These are phyloP conservation scores for Rhagologus leucostigma DNA, from an alignment of 2,113 vertebrate species.

Conservation along the genomic window DNA sequence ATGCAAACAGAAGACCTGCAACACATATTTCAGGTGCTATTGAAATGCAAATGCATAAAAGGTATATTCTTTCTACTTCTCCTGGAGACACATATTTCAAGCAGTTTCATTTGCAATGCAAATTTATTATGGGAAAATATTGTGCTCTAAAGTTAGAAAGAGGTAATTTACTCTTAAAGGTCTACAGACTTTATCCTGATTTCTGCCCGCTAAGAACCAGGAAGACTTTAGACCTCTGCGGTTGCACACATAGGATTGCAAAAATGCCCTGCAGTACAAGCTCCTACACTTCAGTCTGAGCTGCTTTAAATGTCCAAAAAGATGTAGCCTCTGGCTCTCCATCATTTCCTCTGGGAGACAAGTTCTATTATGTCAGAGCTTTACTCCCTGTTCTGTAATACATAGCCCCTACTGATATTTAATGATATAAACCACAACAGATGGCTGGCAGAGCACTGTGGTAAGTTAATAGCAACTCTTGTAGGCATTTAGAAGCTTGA, in stretches of 20 bases:
- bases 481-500: background rate
- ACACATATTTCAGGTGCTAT: constrained; percentile 25
- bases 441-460: constrained; percentile 31
- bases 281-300: background rate
- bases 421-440: constrained; percentile 41
- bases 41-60: constrained; percentile 48
- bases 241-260: background rate
- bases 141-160: background rate
- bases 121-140: background rate
- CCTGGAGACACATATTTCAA: constrained; percentile 1
- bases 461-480: constrained; percentile 16
- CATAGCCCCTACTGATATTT: background rate
- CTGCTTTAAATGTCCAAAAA: background rate
- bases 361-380: background rate
- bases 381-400: background rate
- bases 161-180: background rate
- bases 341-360: background rate
- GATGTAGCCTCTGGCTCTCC: background rate
- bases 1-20: constrained; percentile 24
- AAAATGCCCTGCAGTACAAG: background rate
- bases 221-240: background rate
- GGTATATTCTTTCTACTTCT: constrained; percentile 10
- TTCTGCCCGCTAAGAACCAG: background rate
- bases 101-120: constrained; percentile 12
- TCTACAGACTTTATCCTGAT: background rate